These are phyloP conservation scores for Turritopsis dohrnii DNA, from an alignment of 30 jellyfish, hydroid and myxozoan species.

Conservation along the genomic window DNA sequence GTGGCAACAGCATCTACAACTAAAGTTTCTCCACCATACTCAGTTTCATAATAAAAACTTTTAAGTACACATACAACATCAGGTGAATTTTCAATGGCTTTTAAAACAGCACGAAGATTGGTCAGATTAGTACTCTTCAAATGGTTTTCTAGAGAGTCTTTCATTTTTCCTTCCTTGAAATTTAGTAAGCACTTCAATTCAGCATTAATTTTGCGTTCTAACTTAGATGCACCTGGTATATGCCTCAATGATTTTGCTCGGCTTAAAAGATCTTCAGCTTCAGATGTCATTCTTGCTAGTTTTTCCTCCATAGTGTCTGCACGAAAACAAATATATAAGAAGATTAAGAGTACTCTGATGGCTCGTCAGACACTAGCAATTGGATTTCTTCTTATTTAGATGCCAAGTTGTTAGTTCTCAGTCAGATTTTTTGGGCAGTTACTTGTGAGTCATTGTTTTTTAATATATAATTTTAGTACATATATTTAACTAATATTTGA, in stretches of 20 bases:
- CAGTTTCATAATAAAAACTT: conserved; percentile 32
- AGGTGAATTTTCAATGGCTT: conserved; percentile 41
- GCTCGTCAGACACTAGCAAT: too few species aligned
- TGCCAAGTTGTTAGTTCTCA: too few species aligned
- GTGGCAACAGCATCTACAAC: conserved; percentile 70
- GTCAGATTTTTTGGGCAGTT: too few species aligned
- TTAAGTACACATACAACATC: conserved; percentile 44
- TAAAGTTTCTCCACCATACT: not conserved
- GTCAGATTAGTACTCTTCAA: conserved; percentile 59
- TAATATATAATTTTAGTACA: too few species aligned
- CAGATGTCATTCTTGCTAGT: conserved; percentile 10
- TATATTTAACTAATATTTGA: too few species aligned
- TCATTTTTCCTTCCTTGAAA: not conserved
- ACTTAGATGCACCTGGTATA: conserved; percentile 46
- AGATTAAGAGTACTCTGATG: too few species aligned
- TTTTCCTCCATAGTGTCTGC: conserved; percentile 20
- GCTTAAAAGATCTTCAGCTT: conserved; percentile 31
- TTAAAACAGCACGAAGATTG: conserved; percentile 54
- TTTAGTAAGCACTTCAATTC: conserved; percentile 47
- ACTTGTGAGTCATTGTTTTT: too few species aligned
- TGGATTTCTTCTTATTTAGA: too few species aligned
- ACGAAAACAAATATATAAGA: not conserved
- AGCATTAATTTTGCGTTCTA: conserved; percentile 46
- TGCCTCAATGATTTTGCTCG: conserved; percentile 33
- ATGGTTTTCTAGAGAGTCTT: conserved; percentile 38